Conservation (phyloP, 2,797 vertebrate species). For the Danio aesculapii region DNA sequence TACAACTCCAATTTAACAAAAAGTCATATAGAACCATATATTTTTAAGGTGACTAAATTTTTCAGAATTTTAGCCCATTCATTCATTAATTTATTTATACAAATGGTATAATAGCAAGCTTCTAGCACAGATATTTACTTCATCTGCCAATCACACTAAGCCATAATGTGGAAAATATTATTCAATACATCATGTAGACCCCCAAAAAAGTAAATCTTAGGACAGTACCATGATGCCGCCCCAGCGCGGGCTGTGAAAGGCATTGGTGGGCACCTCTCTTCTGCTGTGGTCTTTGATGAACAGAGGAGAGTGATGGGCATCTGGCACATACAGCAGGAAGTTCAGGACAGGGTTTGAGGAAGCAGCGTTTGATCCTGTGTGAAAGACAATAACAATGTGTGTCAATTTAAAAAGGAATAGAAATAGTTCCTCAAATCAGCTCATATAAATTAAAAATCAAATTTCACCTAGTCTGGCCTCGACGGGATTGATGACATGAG, state of each 20-base stretch:
- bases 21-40: too few species aligned
- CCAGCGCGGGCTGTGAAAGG: conserved; percentile 98
- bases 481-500: conserved; percentile 97
- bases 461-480: conserved; percentile 92
- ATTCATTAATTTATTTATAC: too few species aligned
- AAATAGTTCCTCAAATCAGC: not conserved
- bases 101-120: too few species aligned
- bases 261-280: conserved; percentile 84
- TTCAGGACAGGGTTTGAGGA: conserved; percentile 95
- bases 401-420: not conserved
- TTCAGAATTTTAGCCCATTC: too few species aligned
- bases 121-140: too few species aligned
- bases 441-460: not conserved
- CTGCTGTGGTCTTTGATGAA: conserved; percentile 90
- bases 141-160: too few species aligned
- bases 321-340: conserved; percentile 94
- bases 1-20: too few species aligned
- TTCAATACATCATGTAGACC: too few species aligned
- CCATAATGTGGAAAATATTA: too few species aligned
- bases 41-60: too few species aligned
- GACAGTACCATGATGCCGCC: conserved; percentile 93
- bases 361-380: conserved; percentile 91
- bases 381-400: conserved; percentile 7
- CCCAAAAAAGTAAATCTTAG: not conserved
- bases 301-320: conserved; percentile 90